Conservation (phyloP, 1,140 invertebrate genomes). For the Holcopasites calliopsidis region DNA sequence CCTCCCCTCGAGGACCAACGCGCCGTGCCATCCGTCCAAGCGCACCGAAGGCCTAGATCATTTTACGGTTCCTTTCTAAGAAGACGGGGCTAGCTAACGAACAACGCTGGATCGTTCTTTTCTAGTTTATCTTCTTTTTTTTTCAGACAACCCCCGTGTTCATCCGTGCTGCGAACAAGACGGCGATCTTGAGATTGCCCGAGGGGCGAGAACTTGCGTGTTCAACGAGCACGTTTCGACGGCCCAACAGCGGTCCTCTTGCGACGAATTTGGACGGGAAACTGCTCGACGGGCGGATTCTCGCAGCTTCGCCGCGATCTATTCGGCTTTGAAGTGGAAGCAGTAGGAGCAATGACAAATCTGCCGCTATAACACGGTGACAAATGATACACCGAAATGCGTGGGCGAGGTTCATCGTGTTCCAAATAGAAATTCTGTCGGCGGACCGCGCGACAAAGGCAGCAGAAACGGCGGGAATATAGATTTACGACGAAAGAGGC, state of each 20-base stretch:
- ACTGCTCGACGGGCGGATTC: too few species aligned
- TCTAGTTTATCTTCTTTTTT: too few species aligned
- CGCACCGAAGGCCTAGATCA: slow-evolving; percentile 37
- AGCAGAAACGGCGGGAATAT: not conserved
- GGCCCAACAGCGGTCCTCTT: too few species aligned
- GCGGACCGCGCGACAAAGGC: slow-evolving; percentile 1
- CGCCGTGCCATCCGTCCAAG: too few species aligned
- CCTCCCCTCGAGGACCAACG: not conserved
- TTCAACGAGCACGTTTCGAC: too few species aligned
- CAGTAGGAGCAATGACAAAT: too few species aligned
- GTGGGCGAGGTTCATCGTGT: not conserved
- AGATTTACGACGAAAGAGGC: slow-evolving; percentile 19
- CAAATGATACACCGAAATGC: too few species aligned
- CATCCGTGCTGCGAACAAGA: not conserved
- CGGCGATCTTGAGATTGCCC: not conserved
- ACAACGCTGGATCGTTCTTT: slow-evolving; percentile 12
- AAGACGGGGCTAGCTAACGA: slow-evolving; percentile 15
- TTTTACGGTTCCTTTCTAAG: slow-evolving; percentile 1
- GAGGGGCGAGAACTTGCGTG: not conserved
- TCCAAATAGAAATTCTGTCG: not conserved
- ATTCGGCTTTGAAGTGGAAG: too few species aligned
- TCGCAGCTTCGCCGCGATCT: too few species aligned
- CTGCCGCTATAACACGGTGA: too few species aligned
- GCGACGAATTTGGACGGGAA: too few species aligned
- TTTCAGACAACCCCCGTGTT: not conserved